Evolutionary conservation across 2,113 vertebrate species (phyloP).

Genomic region (Oncorhynchus gorbuscha): DNA sequence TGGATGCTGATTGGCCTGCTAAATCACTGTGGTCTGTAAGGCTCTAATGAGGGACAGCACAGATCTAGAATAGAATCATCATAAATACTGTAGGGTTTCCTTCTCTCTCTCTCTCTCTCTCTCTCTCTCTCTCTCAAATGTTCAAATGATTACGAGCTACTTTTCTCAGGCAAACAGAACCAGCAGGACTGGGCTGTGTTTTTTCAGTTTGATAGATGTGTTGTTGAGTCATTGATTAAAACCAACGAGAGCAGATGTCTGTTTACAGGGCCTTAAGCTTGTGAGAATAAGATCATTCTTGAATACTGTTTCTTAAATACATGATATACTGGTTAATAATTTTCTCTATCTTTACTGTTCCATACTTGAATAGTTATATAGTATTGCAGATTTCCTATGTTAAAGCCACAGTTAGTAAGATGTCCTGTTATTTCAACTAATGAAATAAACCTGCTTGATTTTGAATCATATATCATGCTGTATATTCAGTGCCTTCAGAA

Average conservation of each 20-base stretch:
- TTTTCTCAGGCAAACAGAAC: slow-evolving; percentile 61
- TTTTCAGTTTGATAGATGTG: slow-evolving; percentile 52
- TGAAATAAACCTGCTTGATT: background rate
- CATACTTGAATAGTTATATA: background rate
- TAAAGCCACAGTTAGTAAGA: background rate
- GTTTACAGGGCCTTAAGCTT: slow-evolving; percentile 14
- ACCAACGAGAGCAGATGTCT: slow-evolving; percentile 47
- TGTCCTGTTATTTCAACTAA: background rate
- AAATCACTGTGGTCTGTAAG: slow-evolving; percentile 48
- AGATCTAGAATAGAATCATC: slow-evolving; percentile 38
- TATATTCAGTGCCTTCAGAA: too few species aligned
- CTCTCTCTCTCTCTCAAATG: slow-evolving; percentile 5
- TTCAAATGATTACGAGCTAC: slow-evolving; percentile 53
- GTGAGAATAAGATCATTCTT: slow-evolving; percentile 47
- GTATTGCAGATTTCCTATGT: background rate
- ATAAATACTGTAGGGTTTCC: slow-evolving; percentile 34
- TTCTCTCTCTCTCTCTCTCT: background rate
- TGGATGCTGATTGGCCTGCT: slow-evolving; percentile 70
- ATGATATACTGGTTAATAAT: slow-evolving; percentile 3
- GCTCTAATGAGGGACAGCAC: slow-evolving; percentile 46
- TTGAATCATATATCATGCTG: too few species aligned
- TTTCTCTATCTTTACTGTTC: background rate
- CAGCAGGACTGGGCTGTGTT: slow-evolving; percentile 42
- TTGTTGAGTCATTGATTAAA: slow-evolving; percentile 59
- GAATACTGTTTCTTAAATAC: slow-evolving; percentile 21